Conservation (phyloP, 2,113 vertebrate genomes). For the Bufo gargarizans region DNA sequence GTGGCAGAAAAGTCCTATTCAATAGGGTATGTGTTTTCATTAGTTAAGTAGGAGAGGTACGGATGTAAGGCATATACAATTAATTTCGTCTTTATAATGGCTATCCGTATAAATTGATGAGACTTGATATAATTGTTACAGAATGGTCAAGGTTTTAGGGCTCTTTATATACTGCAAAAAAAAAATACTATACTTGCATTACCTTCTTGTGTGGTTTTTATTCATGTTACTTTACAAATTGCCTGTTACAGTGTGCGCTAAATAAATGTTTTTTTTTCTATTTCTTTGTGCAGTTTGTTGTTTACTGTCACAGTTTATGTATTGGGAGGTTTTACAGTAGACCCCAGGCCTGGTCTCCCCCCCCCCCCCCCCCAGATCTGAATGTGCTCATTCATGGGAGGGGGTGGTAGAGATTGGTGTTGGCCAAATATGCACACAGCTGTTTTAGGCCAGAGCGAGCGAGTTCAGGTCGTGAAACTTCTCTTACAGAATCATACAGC, state of each 20-base stretch:
- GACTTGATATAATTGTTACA: neutral
- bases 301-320: neutral
- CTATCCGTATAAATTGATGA: neutral
- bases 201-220: neutral
- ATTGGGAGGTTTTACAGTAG: no score
- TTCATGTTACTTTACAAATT: neutral
- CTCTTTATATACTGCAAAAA: neutral
- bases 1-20: neutral
- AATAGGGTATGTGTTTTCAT: neutral
- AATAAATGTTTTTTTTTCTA: neutral
- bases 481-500: no score
- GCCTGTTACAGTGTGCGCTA: constrained; percentile 12
- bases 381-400: no score
- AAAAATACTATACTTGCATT: neutral
- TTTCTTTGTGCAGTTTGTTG: neutral
- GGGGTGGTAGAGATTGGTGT: no score
- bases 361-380: no score
- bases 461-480: no score
- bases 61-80: neutral
- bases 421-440: no score
- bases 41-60: neutral
- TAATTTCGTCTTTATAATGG: neutral
- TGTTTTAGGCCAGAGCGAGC: no score
- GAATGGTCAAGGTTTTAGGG: neutral
- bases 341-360: no score